These are phyloP conservation scores for Argya squamiceps DNA, from an alignment of 2,797 vertebrate genomes.

Conservation along the genomic window DNA sequence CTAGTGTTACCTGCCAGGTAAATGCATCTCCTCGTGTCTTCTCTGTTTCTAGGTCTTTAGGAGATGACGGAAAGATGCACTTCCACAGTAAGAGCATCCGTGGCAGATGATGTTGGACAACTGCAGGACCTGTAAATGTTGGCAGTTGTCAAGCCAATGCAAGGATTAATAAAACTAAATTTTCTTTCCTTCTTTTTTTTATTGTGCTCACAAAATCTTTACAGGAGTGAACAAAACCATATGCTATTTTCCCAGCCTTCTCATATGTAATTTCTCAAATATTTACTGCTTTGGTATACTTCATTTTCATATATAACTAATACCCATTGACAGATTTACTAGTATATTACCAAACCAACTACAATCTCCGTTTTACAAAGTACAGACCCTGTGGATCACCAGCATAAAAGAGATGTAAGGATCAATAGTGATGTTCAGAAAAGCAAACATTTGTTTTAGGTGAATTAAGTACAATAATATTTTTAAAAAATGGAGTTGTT, in stretches of 20 bases:
- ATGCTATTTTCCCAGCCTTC: background rate
- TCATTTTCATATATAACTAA: background rate
- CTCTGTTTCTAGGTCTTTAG: constrained; percentile 88
- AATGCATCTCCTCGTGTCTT: constrained; percentile 89
- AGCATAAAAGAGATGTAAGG: background rate
- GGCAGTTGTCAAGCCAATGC: background rate
- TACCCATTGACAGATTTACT: background rate
- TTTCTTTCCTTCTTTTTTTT: background rate
- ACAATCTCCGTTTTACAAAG: background rate
- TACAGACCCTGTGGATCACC: background rate
- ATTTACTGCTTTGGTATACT: background rate
- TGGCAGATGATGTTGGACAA: constrained; percentile 85
- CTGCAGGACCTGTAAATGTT: constrained; percentile 82
- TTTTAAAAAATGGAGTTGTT: background rate
- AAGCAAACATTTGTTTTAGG: background rate
- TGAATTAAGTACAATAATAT: background rate
- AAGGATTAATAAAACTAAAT: background rate
- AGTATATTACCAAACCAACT: background rate
- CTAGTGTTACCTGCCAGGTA: constrained; percentile 93
- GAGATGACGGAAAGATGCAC: constrained; percentile 87
- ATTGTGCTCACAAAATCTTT: background rate
- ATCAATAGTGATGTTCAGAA: background rate
- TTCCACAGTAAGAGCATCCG: constrained; percentile 87
- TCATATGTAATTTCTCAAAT: background rate
- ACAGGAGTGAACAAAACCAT: background rate